Percentiles rank a stretch among this genome's conserved stretches.
These are phyloP conservation scores for Diaperis boleti DNA, from an alignment of 2,888 invertebrate species.

Conservation along the genomic window DNA sequence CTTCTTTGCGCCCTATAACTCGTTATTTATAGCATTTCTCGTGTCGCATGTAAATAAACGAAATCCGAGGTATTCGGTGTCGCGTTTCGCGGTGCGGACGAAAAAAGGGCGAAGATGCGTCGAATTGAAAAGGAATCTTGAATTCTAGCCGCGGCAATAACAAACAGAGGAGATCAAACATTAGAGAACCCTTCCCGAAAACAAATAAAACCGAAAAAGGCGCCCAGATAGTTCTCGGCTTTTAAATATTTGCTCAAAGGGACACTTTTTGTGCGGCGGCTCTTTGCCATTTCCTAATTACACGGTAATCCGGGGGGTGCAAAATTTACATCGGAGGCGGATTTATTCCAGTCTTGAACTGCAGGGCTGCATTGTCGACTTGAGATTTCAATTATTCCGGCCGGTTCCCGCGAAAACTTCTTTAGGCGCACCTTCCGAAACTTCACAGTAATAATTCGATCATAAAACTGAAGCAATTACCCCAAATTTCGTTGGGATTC, in stretches of 20 bases:
- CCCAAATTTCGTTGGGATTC: too few species aligned
- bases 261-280: constrained; percentile 22
- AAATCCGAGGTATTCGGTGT: constrained; percentile 20
- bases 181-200: constrained; percentile 42
- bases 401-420: too few species aligned
- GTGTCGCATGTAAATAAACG: constrained; percentile 22
- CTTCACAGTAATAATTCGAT: too few species aligned
- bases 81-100: constrained; percentile 12
- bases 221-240: constrained; percentile 36
- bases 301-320: not conserved
- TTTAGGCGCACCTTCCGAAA: too few species aligned
- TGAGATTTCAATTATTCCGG: too few species aligned
- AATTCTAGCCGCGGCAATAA: constrained; percentile 46
- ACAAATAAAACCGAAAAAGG: constrained; percentile 39
- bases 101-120: constrained; percentile 37
- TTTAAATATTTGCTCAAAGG: constrained; percentile 36
- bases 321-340: too few species aligned
- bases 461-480: too few species aligned
- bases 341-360: too few species aligned
- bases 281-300: not conserved
- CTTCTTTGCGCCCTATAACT: constrained; percentile 24
- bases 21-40: constrained; percentile 26
- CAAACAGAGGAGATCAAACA: constrained; percentile 47
- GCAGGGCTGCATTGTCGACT: too few species aligned
- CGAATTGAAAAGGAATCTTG: constrained; percentile 41